Conservation (phyloP, 2,888 invertebrate genomes). For the Zhuqinia jingwanae region DNA sequence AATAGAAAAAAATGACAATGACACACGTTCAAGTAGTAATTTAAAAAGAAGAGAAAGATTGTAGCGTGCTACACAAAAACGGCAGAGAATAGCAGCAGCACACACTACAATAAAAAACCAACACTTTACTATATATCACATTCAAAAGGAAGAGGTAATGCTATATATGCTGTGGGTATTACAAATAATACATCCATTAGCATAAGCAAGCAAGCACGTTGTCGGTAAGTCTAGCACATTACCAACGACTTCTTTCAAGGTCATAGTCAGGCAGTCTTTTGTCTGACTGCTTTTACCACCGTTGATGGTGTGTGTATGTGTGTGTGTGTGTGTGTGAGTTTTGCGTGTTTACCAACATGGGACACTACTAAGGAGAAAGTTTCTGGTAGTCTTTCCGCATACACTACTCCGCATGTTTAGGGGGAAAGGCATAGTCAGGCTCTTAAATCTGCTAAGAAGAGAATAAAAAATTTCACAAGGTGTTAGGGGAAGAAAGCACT, state of each 20-base stretch:
- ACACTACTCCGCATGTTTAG: not conserved
- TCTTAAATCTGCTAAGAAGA: not conserved
- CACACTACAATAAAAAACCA: not conserved
- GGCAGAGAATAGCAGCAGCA: not conserved
- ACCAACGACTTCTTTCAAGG: constrained; percentile 52
- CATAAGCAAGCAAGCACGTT: constrained; percentile 43
- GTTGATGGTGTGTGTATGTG: not conserved
- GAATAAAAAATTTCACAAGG: not conserved
- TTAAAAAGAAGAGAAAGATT: too few relatives aligned
- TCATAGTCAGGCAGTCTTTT: constrained; percentile 36
- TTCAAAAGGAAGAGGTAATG: not conserved
- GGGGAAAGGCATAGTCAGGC: not conserved
- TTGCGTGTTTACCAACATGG: not conserved
- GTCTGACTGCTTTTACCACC: constrained; percentile 2
- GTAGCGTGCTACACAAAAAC: not conserved
- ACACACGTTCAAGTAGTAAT: too few relatives aligned
- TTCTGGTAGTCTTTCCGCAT: not conserved
- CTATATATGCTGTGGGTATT: not conserved
- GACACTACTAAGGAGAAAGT: not conserved
- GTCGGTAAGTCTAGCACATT: constrained; percentile 35
- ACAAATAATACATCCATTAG: constrained; percentile 48
- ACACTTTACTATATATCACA: not conserved
- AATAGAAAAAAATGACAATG: too few relatives aligned
- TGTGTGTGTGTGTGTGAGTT: too few relatives aligned
- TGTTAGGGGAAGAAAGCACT: not conserved